Evolutionary conservation across 1,140 invertebrate species (phyloP), one percentile per base, ranked within the genome.

Genomic region (Drosophila kurseongensis): DNA sequence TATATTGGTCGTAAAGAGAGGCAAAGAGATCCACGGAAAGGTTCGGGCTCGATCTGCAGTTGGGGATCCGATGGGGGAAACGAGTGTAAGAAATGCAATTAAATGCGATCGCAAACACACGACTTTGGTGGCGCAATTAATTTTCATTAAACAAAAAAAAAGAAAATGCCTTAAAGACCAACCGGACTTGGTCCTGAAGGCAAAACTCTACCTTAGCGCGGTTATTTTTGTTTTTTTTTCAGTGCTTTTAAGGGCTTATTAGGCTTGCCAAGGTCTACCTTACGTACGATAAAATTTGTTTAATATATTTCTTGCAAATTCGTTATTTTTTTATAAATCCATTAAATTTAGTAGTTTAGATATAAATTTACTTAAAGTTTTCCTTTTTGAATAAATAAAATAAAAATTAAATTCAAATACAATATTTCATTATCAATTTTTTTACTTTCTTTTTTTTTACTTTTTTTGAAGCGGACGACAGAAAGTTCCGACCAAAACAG

Each of bases 91-190:
- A 84, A 84, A 84, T 80, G 84, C 84, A 89, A 89, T 89, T 89
- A 89, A 89, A 79, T 73, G 79, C 83, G 83, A 65, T 67, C 80
- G 73, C 42, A 83, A 83, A 89, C 80, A 89, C 84, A 89, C 84
- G 84, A 89, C 84, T 89, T 78, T 89, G 84, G 84, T 89, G 84
- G 84, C 84, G 80, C 80, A 89, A 89, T 89, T 89, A 80, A 89
- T 89, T 89, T 89, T 84, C 80, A 84, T 89, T 84, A 84, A 89
- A 88, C 75, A 38, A 63, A 51, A 72, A 72, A 67, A 23, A 38
- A 72, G 8, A 29, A 51, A 27, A 41, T 16, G 12, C 29, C 47
- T 44, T 41, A 42, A 5, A 18, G 32, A 40, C 51, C 13, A 72
- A 82, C 50, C 63, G 63, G 81, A 80, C 62, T 45, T 50, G 12